Evolutionary conservation across 2,888 invertebrate species (phyloP), one percentile per base, ranked within the genome.

Genomic region (Nasonia oneida): DNA sequence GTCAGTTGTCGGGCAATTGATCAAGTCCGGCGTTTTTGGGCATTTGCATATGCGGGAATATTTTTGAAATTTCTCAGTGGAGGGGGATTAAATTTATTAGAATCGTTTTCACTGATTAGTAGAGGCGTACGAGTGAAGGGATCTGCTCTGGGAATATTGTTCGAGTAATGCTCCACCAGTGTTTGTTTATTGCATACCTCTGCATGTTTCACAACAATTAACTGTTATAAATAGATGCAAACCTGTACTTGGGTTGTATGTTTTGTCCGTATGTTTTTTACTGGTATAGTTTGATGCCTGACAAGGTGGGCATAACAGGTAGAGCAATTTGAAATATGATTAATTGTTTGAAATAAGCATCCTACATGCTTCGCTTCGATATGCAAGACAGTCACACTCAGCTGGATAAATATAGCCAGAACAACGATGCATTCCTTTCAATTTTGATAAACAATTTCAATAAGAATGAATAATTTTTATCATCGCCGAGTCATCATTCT

Each of bases 171-270:
- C 53, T 53, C 3, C 18, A 15, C 15, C 29, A 39, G 8, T 4
- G 71, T 37, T 71, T 42, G 42, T 73, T 53, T 53, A 18, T 71
- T 73, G 71, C 70, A 37, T 78, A 37, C 29, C 42, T 50, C 14
- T 42, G 23, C 57, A 10, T 18, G 14, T 47, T 82, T 50, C 47
- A 23, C 50, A 53, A 75, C 33, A 75, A 75, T 50, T 6, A 33
- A 53, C 23, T 18, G 18, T 75, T 75, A 75, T 50, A 75, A 75
- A 75, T 75, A 75, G 75, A 75, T 18, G 1, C 33, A 53, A 53
- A 53, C 29, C 53, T 23, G 53, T 75, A 15, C 47, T 53, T 75
- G 15, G 6, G 6, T 75, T 15, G 8, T 75, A 33, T 15, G 29
- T 8, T 53, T 18, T 33, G 18, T 33, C 53, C 33, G 37, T 67